These are phyloP conservation scores for Cantharis nigra DNA, from an alignment of 2,888 invertebrate genomes.

Conservation along the genomic window DNA sequence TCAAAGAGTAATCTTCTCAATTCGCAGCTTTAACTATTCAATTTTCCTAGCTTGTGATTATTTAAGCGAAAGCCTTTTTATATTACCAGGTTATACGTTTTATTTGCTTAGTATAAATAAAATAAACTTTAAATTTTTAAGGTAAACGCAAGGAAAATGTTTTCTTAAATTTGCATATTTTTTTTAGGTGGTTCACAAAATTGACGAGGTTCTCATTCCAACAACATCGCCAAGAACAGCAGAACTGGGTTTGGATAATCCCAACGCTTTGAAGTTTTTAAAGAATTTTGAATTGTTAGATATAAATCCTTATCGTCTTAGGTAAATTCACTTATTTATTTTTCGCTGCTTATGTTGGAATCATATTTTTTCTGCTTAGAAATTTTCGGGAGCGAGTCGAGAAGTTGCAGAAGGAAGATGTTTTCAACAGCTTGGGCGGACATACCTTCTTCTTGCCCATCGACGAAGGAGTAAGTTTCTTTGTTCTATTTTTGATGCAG, in stretches of 20 bases:
- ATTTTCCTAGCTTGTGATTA: neutral
- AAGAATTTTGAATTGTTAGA: slow-evolving; percentile 77
- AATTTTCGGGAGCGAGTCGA: slow-evolving; percentile 76
- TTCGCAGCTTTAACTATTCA: slow-evolving; percentile 8
- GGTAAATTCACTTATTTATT: slow-evolving; percentile 58
- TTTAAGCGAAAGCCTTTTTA: neutral
- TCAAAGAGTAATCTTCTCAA: slow-evolving; percentile 9
- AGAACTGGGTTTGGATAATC: slow-evolving; percentile 72
- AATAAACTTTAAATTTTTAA: neutral
- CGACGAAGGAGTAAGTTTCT: slow-evolving; percentile 75
- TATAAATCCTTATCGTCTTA: slow-evolving; percentile 71
- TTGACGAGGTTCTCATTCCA: slow-evolving; percentile 85
- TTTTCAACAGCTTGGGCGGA: slow-evolving; percentile 77
- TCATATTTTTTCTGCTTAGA: slow-evolving; percentile 53
- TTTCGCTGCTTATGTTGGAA: neutral
- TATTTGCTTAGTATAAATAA: neutral
- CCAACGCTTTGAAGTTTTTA: slow-evolving; percentile 80
- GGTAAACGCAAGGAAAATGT: neutral
- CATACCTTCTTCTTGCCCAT: slow-evolving; percentile 91
- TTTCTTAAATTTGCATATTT: neutral
- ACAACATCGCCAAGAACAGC: slow-evolving; percentile 67
- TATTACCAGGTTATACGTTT: neutral
- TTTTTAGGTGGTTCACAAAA: slow-evolving; percentile 80
- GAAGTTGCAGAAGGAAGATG: slow-evolving; percentile 71
- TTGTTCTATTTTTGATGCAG: neutral